These are phyloP conservation scores for Octonoba sinensis DNA, from an alignment of 2,888 invertebrate species.

Conservation along the genomic window DNA sequence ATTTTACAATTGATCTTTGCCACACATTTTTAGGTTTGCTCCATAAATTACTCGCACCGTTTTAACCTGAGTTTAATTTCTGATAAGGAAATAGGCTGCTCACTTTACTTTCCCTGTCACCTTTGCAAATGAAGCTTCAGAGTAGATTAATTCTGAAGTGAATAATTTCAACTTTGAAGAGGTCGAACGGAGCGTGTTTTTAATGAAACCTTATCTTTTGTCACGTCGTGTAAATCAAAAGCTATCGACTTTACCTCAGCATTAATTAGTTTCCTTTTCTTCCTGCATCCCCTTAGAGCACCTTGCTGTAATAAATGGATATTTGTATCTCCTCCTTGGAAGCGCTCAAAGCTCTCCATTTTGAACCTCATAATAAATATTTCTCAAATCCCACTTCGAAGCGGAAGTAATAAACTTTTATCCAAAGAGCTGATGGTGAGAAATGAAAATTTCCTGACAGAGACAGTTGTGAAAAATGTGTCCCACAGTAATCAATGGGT, in stretches of 20 bases:
- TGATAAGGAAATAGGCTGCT: too few relatives aligned
- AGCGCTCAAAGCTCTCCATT: slow-evolving; percentile 2
- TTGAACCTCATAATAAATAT: slow-evolving; percentile 9
- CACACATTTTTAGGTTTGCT: too few relatives aligned
- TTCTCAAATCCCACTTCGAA: slow-evolving; percentile 42
- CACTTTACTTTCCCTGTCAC: too few relatives aligned
- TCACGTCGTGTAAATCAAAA: slow-evolving; percentile 50
- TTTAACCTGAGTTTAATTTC: too few relatives aligned
- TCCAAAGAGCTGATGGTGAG: slow-evolving; percentile 2
- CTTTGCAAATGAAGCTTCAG: too few relatives aligned
- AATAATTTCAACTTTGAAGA: slow-evolving; percentile 2
- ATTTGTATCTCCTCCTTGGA: background rate
- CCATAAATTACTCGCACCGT: too few relatives aligned
- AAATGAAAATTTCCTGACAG: slow-evolving; percentile 24
- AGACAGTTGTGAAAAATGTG: slow-evolving; percentile 37
- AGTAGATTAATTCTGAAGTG: slow-evolving; percentile 38
- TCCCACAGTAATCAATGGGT: slow-evolving; percentile 33
- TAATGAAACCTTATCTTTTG: slow-evolving; percentile 55
- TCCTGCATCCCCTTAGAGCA: slow-evolving; percentile 13
- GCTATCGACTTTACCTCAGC: slow-evolving; percentile 34
- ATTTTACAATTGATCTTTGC: too few relatives aligned
- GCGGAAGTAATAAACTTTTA: slow-evolving; percentile 39
- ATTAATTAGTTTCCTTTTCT: slow-evolving; percentile 46
- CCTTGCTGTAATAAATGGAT: slow-evolving; percentile 31
- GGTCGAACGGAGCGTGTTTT: background rate